These are phyloP conservation scores for Odobenus rosmarus DNA, from an alignment of 2,113 vertebrate species.

Conservation along the genomic window DNA sequence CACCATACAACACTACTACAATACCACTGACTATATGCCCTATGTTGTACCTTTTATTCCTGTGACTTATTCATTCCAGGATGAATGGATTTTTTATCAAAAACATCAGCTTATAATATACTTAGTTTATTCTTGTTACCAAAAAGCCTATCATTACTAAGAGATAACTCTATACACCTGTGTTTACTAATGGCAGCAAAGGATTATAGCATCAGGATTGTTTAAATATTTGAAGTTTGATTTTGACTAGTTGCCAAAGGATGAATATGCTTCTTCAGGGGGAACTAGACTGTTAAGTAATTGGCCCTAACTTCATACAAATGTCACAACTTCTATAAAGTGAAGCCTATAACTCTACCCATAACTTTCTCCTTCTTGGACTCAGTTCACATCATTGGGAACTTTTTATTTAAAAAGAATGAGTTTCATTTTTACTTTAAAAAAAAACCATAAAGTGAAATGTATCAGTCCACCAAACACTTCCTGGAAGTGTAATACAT, in stretches of 20 bases:
- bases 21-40: not conserved
- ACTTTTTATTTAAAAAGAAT: not conserved
- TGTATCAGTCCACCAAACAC: conserved; percentile 45
- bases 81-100: not conserved
- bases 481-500: conserved; percentile 53
- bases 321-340: not conserved
- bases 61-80: not conserved
- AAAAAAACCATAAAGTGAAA: conserved; percentile 41
- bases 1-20: not conserved
- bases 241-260: not conserved
- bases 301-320: not conserved
- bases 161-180: not conserved
- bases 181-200: not conserved
- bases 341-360: conserved; percentile 44
- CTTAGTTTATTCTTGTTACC: not conserved
- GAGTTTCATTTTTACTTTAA: conserved; percentile 27
- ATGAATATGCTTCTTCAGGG: not conserved
- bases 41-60: not conserved
- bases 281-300: not conserved
- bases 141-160: not conserved
- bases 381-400: not conserved
- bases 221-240: conserved; percentile 5
- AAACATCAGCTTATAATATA: not conserved
- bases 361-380: conserved; percentile 59
- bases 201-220: not conserved